Evolutionary conservation across 2,888 invertebrate genomes (phyloP).

Genomic region (Conops quadrifasciatus): DNA sequence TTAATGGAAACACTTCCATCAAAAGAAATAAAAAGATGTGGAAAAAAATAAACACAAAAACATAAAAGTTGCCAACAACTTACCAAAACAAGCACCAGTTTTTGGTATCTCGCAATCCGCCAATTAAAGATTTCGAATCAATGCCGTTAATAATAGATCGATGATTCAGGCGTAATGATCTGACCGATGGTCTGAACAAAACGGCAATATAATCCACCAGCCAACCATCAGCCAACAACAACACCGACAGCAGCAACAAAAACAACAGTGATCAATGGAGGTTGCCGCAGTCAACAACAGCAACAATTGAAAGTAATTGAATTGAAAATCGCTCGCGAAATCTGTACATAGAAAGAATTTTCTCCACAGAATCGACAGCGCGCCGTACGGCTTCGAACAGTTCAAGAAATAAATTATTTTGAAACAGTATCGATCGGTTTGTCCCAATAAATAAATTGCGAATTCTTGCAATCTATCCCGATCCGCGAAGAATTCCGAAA

Average conservation of each 20-base stretch:
- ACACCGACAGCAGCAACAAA: not conserved
- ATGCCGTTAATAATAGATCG: conserved; percentile 51
- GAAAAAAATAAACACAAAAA: not conserved
- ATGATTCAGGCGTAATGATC: conserved; percentile 51
- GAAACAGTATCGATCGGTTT: not conserved
- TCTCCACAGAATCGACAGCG: not conserved
- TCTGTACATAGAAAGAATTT: conserved; percentile 2
- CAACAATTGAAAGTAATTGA: too few relatives aligned
- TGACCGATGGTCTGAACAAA: conserved; percentile 23
- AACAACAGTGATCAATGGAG: not conserved
- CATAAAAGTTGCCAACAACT: conserved; percentile 22
- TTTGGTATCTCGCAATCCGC: conserved; percentile 34
- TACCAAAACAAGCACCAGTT: conserved; percentile 18
- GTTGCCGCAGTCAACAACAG: not conserved
- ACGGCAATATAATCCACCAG: conserved; percentile 4
- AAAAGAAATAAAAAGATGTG: not conserved
- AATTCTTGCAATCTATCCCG: not conserved
- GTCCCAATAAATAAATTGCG: conserved; percentile 2
- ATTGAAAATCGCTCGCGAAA: not conserved
- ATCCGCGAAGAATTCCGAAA: not conserved
- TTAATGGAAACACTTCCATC: not conserved
- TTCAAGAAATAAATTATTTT: conserved; percentile 6
- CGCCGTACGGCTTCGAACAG: not conserved
- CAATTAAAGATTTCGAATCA: conserved; percentile 41
- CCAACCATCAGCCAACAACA: not conserved